Base-by-base conservation (phyloP, 1,140 invertebrate species). In the Caenorhabditis tropicalis region DNA sequence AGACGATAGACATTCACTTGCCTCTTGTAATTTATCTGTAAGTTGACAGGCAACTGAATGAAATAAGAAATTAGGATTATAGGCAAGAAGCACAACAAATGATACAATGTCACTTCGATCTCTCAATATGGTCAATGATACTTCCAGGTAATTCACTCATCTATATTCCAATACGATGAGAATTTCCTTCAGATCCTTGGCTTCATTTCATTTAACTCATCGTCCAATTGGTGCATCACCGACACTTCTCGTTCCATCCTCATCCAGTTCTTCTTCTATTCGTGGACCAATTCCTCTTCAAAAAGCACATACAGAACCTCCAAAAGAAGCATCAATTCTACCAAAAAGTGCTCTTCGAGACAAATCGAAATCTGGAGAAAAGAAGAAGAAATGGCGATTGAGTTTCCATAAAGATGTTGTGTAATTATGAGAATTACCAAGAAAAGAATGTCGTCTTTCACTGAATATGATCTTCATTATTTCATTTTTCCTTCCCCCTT, bases 341-440 rank as follows among this genome's bases (percentile, higher is more conserved):
- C 83, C 83, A 15, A 84, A 84, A 58, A 79, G 70, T 58, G 83
- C 58, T 7, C 53, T 84, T 3, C 48, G 79, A 48, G 83, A 84
- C 43, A 84, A 74, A 46, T 74, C 65, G 58, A 65, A 80, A 36
- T 65, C 70, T 24, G 46, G 70, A 79, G 49, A 84, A 49, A 83
- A 84, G 33, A 84, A 84, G 83, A 84, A 84, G 36, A 65, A 70
- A 58, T 84, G 83, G 83, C 39, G 83, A 10, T 31, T 84, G 31
- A 84, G 83, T 58, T 84, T 58, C 27, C 70, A 65, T 65, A 84
- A 84, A 80, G 83, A 84, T 46, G 51, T 65, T 12, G 49, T 48
- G 81, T 82, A 70, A 60, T 19, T 9, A 24, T 4, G 19, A 9
- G 12, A 19, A 19, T 5, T 16, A 3, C 31, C n/a, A 12, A 43